Percentiles rank a stretch among this genome's conserved stretches.
Evolutionary conservation across 1,140 invertebrate genomes (phyloP).

Genomic region (Drosophila pseudoobscura): DNA sequence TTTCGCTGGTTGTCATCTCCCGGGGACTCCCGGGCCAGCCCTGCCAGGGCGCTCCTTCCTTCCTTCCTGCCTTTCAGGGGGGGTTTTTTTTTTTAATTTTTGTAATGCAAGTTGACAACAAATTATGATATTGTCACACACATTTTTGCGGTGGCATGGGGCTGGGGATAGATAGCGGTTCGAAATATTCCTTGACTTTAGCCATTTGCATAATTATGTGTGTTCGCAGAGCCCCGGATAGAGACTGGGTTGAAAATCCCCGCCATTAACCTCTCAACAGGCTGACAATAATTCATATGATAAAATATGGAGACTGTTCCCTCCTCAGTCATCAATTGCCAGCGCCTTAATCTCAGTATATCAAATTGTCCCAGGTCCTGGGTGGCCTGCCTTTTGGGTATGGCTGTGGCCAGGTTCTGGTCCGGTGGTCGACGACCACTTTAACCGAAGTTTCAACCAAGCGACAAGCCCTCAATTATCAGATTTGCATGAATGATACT

Average conservation of each 20-base stretch:
- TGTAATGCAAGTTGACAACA: slow-evolving; percentile 73
- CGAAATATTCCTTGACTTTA: neutral
- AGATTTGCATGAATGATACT: slow-evolving; percentile 78
- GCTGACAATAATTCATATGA: slow-evolving; percentile 57
- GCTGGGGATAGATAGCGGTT: too few species aligned
- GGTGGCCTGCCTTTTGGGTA: neutral
- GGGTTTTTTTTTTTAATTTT: slow-evolving; percentile 56
- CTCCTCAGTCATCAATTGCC: slow-evolving; percentile 64
- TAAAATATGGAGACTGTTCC: slow-evolving; percentile 57
- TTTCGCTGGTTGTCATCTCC: slow-evolving; percentile 62
- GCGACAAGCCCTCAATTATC: slow-evolving; percentile 80
- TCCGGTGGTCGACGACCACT: slow-evolving; percentile 43
- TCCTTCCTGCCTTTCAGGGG: neutral
- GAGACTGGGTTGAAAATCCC: slow-evolving; percentile 7
- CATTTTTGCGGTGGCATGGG: slow-evolving; percentile 8
- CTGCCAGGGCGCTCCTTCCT: neutral
- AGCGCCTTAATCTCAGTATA: slow-evolving; percentile 55
- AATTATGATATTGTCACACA: slow-evolving; percentile 61
- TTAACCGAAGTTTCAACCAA: slow-evolving; percentile 68
- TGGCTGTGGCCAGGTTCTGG: slow-evolving; percentile 12
- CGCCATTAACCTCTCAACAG: slow-evolving; percentile 44
- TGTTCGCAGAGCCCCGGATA: slow-evolving; percentile 5
- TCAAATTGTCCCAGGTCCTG: slow-evolving; percentile 35
- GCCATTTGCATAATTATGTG: slow-evolving; percentile 39
- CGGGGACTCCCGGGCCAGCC: slow-evolving; percentile 13